These are phyloP conservation scores for Coptodon bakossiorum DNA, from an alignment of 2,113 vertebrate species.

Conservation along the genomic window DNA sequence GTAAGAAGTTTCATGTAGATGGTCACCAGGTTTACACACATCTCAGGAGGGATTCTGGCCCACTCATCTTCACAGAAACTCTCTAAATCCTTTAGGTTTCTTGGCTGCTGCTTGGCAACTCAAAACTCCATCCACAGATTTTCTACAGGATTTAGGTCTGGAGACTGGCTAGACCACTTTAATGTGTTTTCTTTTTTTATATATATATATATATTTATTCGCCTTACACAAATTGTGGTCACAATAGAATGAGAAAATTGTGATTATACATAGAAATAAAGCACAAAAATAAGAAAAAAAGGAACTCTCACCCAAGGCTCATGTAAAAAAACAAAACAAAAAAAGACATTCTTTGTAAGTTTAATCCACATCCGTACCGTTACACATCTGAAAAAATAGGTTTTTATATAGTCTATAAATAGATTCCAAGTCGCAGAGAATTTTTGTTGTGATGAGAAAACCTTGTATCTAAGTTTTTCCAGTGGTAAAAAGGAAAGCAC, in stretches of 20 bases:
- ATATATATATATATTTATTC: rapidly evolving
- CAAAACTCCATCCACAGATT: not conserved
- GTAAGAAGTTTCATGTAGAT: not conserved
- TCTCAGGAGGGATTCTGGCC: not conserved
- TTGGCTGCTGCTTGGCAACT: not conserved
- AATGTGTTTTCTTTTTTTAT: not conserved
- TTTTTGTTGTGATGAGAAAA: too few species aligned
- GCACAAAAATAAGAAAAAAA: not conserved
- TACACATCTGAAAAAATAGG: too few species aligned
- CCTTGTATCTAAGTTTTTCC: too few species aligned
- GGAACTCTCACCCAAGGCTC: too few species aligned
- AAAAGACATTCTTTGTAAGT: too few species aligned
- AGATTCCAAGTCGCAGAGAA: too few species aligned
- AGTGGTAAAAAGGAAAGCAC: too few species aligned
- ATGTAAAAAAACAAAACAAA: too few species aligned
- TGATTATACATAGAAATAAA: not conserved
- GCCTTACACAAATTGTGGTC: not conserved
- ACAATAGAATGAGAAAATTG: not conserved
- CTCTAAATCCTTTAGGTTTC: not conserved
- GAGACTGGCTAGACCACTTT: not conserved
- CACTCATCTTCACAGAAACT: not conserved
- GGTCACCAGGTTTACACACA: not conserved
- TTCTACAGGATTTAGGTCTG: not conserved
- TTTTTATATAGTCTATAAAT: too few species aligned
- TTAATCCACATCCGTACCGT: too few species aligned